phyloP scores from a whole-genome alignment of 1,140 invertebrate species.

The Ridgeia piscesae region DNA sequence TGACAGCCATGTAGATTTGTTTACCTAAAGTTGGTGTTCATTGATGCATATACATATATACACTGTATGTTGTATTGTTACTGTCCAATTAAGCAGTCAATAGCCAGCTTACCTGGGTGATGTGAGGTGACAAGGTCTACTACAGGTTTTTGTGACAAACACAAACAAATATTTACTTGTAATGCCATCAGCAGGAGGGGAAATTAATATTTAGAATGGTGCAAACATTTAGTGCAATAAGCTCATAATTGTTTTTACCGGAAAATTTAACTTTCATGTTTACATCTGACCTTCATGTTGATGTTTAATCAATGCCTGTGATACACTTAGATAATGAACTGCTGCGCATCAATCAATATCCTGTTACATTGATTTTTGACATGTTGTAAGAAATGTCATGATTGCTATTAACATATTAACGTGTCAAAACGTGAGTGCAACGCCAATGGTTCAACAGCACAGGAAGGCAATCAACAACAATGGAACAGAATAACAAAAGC shows the following conservation, averaged over 20 bases:
- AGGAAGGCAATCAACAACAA: not conserved
- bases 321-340: not conserved
- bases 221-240: not conserved
- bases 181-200: not conserved
- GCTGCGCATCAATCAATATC: not conserved
- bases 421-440: not conserved
- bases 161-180: not conserved
- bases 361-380: not conserved
- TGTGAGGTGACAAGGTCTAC: not conserved
- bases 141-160: not conserved
- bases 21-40: not conserved
- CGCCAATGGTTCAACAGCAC: not conserved
- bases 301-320: not conserved
- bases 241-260: no score
- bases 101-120: not conserved
- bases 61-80: not conserved
- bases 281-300: not conserved
- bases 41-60: not conserved
- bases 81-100: not conserved
- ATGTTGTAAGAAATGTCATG: not conserved
- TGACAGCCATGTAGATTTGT: not conserved
- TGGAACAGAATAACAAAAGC: not conserved
- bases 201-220: not conserved
- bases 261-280: not conserved
- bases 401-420: not conserved